phyloP scores from a whole-genome alignment of 2,888 invertebrate species.

The Ormyrus rosae region DNA sequence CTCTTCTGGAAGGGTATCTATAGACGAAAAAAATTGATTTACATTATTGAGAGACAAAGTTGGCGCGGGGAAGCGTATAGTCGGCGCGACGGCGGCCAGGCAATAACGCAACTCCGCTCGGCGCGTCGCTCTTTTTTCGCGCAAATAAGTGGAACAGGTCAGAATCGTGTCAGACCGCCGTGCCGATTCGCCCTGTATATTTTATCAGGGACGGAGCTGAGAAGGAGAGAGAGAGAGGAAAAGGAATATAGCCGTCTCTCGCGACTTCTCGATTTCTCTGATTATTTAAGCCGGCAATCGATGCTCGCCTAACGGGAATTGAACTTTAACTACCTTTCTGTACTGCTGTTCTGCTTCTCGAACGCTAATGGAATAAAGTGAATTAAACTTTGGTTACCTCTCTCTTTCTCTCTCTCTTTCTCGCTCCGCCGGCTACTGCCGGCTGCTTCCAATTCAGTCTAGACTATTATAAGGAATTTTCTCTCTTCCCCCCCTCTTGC shows the following conservation, averaged over 20 bases:
- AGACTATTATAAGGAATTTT: conserved; percentile 23
- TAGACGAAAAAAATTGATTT: conserved; percentile 4
- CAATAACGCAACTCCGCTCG: neutral
- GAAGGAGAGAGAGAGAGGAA: neutral
- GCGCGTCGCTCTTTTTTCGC: conserved; percentile 4
- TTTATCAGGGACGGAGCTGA: conserved; percentile 45
- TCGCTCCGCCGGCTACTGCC: too few relatives aligned
- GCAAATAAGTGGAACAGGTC: conserved; percentile 55
- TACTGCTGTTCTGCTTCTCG: neutral
- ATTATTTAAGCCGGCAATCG: conserved; percentile 53
- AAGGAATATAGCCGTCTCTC: conserved; percentile 3
- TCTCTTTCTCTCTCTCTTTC: neutral
- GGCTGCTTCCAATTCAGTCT: conserved; percentile 5
- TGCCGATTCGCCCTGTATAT: conserved; percentile 45
- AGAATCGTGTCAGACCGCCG: conserved; percentile 52
- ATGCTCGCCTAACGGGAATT: conserved; percentile 42
- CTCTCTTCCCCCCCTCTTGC: too few relatives aligned
- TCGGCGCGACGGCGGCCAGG: neutral
- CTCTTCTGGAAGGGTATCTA: neutral
- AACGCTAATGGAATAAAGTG: conserved; percentile 41
- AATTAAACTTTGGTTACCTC: conserved; percentile 17
- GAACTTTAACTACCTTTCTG: conserved; percentile 21
- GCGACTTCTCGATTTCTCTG: conserved; percentile 43
- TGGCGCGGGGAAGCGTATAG: neutral
- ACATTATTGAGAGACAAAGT: conserved; percentile 34